phyloP scores from a whole-genome alignment of 2,797 vertebrate genomes.

The Chloroceryle amazona region DNA sequence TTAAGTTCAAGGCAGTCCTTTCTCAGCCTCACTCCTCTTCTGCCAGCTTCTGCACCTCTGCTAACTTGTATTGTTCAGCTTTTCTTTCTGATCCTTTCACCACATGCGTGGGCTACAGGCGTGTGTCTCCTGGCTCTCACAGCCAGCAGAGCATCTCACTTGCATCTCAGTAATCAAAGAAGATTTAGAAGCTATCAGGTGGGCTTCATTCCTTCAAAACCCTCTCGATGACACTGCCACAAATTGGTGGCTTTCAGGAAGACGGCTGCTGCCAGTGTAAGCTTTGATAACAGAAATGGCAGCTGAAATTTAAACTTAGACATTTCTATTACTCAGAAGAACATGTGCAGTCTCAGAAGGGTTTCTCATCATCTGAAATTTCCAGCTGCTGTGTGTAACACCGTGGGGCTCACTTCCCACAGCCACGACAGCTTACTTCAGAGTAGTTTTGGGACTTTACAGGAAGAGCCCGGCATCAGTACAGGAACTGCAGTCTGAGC shows the following conservation, averaged over 20 bases:
- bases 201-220: not conserved
- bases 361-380: conserved; percentile 50
- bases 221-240: not conserved
- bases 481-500: not conserved
- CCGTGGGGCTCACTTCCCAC: not conserved
- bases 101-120: not conserved
- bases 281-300: conserved; percentile 53
- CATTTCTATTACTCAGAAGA: conserved; percentile 32
- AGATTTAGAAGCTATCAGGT: not conserved
- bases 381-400: not conserved
- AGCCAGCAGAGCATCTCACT: not conserved
- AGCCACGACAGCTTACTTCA: not conserved
- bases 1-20: not conserved
- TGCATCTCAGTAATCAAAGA: conserved; percentile 30
- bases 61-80: not conserved
- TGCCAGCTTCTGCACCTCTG: not conserved
- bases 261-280: not conserved
- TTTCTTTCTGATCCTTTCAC: not conserved
- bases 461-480: not conserved
- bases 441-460: not conserved
- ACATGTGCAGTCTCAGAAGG: conserved; percentile 13
- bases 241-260: conserved; percentile 26
- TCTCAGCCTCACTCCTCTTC: not conserved
- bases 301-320: conserved; percentile 58
- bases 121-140: not conserved